phyloP scores from a whole-genome alignment of 2,888 invertebrate species.

The Acleris literana region DNA sequence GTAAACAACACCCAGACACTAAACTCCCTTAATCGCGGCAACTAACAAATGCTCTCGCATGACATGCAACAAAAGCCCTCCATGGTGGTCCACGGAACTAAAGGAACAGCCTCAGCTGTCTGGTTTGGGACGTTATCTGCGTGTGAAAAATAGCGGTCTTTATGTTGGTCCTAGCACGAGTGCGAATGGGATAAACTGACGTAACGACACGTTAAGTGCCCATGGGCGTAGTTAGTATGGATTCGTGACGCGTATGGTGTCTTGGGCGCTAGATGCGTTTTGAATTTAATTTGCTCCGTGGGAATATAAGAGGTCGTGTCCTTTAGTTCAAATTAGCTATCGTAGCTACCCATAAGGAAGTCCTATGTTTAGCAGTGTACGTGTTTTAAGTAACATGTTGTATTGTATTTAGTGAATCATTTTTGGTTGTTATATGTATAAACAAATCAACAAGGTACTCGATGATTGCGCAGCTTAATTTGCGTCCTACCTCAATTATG shows the following conservation, averaged over 20 bases:
- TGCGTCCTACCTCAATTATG: too few relatives aligned
- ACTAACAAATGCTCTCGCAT: slow-evolving; percentile 70
- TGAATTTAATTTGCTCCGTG: slow-evolving; percentile 28
- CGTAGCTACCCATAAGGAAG: too few relatives aligned
- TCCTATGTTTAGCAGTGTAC: too few relatives aligned
- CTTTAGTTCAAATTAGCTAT: too few relatives aligned
- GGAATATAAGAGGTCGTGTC: slow-evolving; percentile 5
- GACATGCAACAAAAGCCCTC: slow-evolving; percentile 68
- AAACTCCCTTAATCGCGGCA: slow-evolving; percentile 52
- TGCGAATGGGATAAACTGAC: slow-evolving; percentile 34
- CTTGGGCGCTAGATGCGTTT: background rate
- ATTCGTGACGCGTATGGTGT: too few relatives aligned
- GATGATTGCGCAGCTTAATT: too few relatives aligned
- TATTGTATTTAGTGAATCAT: too few relatives aligned
- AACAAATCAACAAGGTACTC: too few relatives aligned
- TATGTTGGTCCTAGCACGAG: slow-evolving; percentile 54
- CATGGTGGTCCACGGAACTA: slow-evolving; percentile 75
- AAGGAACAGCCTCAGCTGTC: slow-evolving; percentile 77
- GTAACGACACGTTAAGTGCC: background rate
- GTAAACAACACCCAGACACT: slow-evolving; percentile 16
- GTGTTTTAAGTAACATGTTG: too few relatives aligned
- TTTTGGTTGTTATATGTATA: too few relatives aligned
- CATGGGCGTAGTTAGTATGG: too few relatives aligned
- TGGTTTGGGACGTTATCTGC: slow-evolving; percentile 67
- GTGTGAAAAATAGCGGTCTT: slow-evolving; percentile 76